Evolutionary conservation across 2,797 vertebrate genomes (phyloP).

Genomic region (Brachymystax lenok): DNA sequence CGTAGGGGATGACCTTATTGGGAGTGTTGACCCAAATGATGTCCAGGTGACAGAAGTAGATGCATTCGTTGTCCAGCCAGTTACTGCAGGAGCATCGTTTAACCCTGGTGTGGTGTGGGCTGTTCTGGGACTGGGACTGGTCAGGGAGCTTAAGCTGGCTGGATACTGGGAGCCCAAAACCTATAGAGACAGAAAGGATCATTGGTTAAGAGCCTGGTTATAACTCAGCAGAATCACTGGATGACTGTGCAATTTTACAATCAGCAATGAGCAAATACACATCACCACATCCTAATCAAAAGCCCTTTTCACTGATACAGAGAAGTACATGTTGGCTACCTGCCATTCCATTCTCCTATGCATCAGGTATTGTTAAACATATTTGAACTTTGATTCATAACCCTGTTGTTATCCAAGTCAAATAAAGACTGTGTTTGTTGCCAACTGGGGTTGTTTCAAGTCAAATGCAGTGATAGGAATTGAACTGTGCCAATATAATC

Average conservation of each 20-base stretch:
- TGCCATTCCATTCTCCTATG: neutral
- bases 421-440: slow-evolving; percentile 13
- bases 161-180: slow-evolving; percentile 68
- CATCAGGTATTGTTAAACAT: neutral
- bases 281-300: slow-evolving; percentile 26
- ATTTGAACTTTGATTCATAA: slow-evolving; percentile 22
- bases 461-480: neutral
- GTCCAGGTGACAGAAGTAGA: slow-evolving; percentile 96
- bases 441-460: neutral
- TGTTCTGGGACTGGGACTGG: slow-evolving; percentile 16
- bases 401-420: slow-evolving; percentile 26
- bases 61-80: slow-evolving; percentile 92
- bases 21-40: slow-evolving; percentile 98
- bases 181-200: slow-evolving; percentile 63
- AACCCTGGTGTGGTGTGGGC: slow-evolving; percentile 64
- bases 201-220: neutral
- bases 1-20: slow-evolving; percentile 87
- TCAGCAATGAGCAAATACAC: slow-evolving; percentile 11
- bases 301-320: slow-evolving; percentile 9
- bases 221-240: neutral
- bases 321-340: neutral
- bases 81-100: slow-evolving; percentile 92
- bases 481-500: neutral
- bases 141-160: slow-evolving; percentile 34
- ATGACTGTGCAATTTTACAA: slow-evolving; percentile 2